These are phyloP conservation scores for Cerastoderma edule DNA, from an alignment of 2,888 invertebrate genomes.

Conservation along the genomic window DNA sequence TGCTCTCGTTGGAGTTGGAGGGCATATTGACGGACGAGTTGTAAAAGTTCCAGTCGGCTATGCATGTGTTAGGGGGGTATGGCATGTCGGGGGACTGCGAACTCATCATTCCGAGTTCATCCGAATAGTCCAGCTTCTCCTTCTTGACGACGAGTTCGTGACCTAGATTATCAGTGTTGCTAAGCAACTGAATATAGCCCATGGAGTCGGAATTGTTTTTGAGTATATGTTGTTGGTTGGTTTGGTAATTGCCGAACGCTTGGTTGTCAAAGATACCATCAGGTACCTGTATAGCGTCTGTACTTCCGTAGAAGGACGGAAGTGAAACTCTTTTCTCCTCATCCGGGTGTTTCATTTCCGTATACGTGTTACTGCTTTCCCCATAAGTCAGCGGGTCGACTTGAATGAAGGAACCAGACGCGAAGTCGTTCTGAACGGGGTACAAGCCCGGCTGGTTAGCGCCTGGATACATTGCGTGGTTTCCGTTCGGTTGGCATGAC, in stretches of 20 bases:
- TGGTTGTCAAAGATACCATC: conserved; percentile 11
- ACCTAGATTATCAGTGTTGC: conserved; percentile 34
- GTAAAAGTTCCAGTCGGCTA: conserved; percentile 57
- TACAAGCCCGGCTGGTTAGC: not conserved
- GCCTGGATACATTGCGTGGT: conserved; percentile 8
- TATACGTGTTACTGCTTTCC: conserved; percentile 28
- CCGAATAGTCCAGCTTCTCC: conserved; percentile 53
- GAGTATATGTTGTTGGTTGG: conserved; percentile 34
- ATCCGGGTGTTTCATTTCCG: conserved; percentile 35
- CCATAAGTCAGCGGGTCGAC: conserved; percentile 13
- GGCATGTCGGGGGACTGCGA: conserved; percentile 41
- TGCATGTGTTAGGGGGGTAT: conserved; percentile 51
- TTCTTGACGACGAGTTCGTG: conserved; percentile 39
- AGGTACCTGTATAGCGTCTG: conserved; percentile 22
- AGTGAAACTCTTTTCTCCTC: conserved; percentile 7
- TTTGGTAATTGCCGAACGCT: conserved; percentile 15
- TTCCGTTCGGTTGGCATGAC: not conserved
- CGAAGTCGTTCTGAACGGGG: conserved; percentile 16
- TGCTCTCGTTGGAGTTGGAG: not conserved
- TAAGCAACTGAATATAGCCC: conserved; percentile 54
- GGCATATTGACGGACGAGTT: conserved; percentile 13
- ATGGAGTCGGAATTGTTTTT: conserved; percentile 29
- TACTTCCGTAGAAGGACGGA: conserved; percentile 16
- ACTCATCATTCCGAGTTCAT: conserved; percentile 23
- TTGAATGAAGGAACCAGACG: conserved; percentile 20